These are phyloP conservation scores for Ptychoptera contaminata DNA, from an alignment of 2,888 invertebrate species.

Conservation along the genomic window DNA sequence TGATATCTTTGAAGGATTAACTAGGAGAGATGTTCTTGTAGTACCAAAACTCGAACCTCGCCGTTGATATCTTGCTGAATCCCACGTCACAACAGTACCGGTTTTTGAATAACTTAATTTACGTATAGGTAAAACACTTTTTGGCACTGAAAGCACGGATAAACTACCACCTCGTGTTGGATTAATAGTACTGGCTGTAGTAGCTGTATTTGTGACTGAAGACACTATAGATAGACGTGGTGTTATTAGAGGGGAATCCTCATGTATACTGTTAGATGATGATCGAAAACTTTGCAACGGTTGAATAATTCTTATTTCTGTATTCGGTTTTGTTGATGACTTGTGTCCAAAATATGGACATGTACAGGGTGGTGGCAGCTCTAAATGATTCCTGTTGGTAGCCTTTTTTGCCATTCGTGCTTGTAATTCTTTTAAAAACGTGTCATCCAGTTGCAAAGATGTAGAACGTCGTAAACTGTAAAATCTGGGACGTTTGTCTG, in stretches of 20 bases:
- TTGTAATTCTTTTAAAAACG: slow-evolving; percentile 11
- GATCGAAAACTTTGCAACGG: slow-evolving; percentile 14
- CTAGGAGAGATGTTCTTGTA: slow-evolving; percentile 42
- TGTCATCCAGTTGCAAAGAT: neutral
- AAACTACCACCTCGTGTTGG: slow-evolving; percentile 2
- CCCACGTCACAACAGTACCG: slow-evolving; percentile 53
- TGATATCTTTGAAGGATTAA: slow-evolving; percentile 33
- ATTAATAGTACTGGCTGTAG: neutral
- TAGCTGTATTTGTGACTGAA: slow-evolving; percentile 2
- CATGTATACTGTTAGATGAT: neutral
- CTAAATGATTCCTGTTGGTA: slow-evolving; percentile 19
- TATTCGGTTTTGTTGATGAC: slow-evolving; percentile 31
- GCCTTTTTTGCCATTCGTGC: slow-evolving; percentile 2
- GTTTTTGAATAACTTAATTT: slow-evolving; percentile 35
- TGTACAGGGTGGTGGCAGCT: slow-evolving; percentile 60
- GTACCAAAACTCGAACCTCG: slow-evolving; percentile 58
- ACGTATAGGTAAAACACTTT: slow-evolving; percentile 21
- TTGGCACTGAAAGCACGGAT: slow-evolving; percentile 30
- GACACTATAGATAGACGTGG: slow-evolving; percentile 1
- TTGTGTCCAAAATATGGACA: slow-evolving; percentile 68
- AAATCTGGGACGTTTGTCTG: slow-evolving; percentile 18
- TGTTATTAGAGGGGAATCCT: neutral
- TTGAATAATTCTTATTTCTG: slow-evolving; percentile 36
- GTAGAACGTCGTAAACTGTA: slow-evolving; percentile 21
- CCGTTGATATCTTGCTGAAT: slow-evolving; percentile 43